Base-by-base conservation (phyloP, 2,797 vertebrate genomes). In the Spinus pinus region DNA sequence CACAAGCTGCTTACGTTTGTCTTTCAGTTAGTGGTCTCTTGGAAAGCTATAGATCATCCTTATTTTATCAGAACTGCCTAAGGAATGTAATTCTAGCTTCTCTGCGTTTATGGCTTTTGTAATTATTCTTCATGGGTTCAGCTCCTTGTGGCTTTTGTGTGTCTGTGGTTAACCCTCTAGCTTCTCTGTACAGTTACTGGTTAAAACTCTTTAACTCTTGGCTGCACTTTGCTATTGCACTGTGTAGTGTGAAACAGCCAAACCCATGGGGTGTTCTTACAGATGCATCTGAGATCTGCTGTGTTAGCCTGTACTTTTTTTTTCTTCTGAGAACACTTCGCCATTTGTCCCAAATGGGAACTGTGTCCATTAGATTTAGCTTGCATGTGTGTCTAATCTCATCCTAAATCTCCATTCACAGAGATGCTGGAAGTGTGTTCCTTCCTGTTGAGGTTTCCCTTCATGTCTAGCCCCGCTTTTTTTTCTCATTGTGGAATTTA, bases 41-140 rank as follows among this genome's bases (percentile, higher is more conserved):
- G 64, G 37, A 93, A 94, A 71, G 71, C 67, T 67, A 24, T 82
- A 88, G 61, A 60, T 93, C 41, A 27, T 77, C 67, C 74, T 93
- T 85, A 31, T 50, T 96, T 94, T 93, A 94, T 89, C 87, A 74
- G 21, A 86, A 42, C 37, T 66, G 25, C 73, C 62, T 86, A 51
- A 73, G 81, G 73, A 84, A 62, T 88, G 62, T 90, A 70, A 77
- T 88, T 93, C 90, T 70, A 93, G 47, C 85, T 75, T 27, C 27
- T 47, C 44, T 84, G 53, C 9, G 0, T 67, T 88, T 77, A 61
- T 67, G 88, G 53, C 66, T 86, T 78, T 60, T 42, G 60, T 84
- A 57, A 51, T 90, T 88, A 75, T 70, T 95, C 54, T 92, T 93
- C 46, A 11, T 33, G 42, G 23, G 24, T 86, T 92, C 84, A 72